Conservation (phyloP, 2,797 vertebrate species). For the Epinephelus coioides region DNA sequence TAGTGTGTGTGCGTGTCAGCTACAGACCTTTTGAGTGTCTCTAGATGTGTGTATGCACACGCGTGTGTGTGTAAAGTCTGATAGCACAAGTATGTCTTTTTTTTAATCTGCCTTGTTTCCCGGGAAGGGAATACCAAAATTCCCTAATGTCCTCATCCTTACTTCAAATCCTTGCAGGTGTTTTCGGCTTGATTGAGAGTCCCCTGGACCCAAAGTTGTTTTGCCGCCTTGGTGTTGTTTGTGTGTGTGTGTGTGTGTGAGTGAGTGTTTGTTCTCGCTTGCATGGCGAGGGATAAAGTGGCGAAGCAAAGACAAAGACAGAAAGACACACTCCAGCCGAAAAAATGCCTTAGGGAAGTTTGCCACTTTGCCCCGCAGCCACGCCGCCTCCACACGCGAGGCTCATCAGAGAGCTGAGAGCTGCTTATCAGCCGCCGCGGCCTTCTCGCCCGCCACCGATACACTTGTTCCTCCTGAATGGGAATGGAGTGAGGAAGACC, state of each 20-base stretch:
- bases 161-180: conserved; percentile 79
- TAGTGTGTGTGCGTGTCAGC: conserved; percentile 23
- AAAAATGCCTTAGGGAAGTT: conserved; percentile 58
- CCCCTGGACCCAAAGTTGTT: conserved; percentile 66
- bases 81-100: conserved; percentile 37
- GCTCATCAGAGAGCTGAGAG: conserved; percentile 63
- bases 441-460: conserved; percentile 58
- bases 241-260: conserved; percentile 1
- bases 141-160: conserved; percentile 73
- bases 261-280: conserved; percentile 43
- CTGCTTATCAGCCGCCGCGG: conserved; percentile 67
- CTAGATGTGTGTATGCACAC: conserved; percentile 17
- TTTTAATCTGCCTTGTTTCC: conserved; percentile 54
- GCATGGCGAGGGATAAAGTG: conserved; percentile 41
- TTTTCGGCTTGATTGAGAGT: conserved; percentile 75
- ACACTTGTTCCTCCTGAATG: conserved; percentile 65
- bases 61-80: conserved; percentile 42
- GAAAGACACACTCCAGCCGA: conserved; percentile 30
- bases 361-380: conserved; percentile 61
- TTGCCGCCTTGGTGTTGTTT: conserved; percentile 50
- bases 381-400: conserved; percentile 20
- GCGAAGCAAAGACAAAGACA: conserved; percentile 52
- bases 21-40: conserved; percentile 31
- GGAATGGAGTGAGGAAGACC: conserved; percentile 28
- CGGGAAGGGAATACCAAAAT: conserved; percentile 51